phyloP scores from a whole-genome alignment of 1,140 invertebrate genomes.

The Steinernema feltiae region DNA sequence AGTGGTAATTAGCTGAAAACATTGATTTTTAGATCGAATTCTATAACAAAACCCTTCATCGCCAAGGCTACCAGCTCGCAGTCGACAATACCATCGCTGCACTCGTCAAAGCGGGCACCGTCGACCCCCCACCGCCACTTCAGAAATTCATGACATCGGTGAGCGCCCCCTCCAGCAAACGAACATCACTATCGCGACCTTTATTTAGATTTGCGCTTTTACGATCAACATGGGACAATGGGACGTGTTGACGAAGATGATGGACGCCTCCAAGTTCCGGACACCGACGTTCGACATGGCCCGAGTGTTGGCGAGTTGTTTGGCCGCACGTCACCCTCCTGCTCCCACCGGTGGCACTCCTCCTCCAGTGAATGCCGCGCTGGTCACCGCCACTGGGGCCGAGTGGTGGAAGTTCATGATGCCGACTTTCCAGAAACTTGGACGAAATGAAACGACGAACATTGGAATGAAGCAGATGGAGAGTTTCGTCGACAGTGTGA shows the following conservation, averaged over 20 bases:
- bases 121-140: background rate
- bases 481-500: background rate
- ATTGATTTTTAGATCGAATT: background rate
- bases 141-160: background rate
- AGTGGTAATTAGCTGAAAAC: background rate
- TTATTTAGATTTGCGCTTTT: background rate
- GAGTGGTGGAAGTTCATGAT: slow-evolving; percentile 14
- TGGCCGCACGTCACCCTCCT: background rate
- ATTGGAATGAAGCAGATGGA: background rate
- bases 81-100: background rate
- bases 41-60: background rate
- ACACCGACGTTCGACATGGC: background rate
- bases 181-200: background rate
- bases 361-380: background rate
- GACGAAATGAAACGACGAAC: background rate
- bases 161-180: background rate
- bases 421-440: slow-evolving; percentile 16
- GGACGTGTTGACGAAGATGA: background rate
- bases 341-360: too few species aligned
- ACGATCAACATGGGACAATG: background rate
- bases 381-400: background rate
- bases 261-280: background rate
- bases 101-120: background rate
- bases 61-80: background rate
- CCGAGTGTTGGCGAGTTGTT: background rate